Percentiles rank a stretch among this genome's conserved stretches.
phyloP scores from a whole-genome alignment of 2,113 vertebrate species.

The Corythoichthys intestinalis region DNA sequence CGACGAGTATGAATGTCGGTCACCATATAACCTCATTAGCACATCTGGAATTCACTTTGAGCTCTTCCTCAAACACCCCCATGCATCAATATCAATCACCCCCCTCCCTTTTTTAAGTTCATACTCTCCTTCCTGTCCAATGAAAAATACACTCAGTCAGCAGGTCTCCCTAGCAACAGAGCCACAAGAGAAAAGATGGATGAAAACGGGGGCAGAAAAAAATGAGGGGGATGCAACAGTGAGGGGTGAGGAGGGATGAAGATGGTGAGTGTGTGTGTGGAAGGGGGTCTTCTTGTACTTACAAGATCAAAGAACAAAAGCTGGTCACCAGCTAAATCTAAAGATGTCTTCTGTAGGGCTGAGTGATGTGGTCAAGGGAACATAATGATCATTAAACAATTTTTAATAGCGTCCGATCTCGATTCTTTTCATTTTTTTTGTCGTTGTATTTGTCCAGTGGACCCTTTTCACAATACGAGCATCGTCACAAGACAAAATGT shows the following conservation, averaged over 20 bases:
- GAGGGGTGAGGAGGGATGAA: constrained; percentile 19
- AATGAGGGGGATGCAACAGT: constrained; percentile 5
- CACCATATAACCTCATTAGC: constrained; percentile 28
- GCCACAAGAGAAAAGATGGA: constrained; percentile 40
- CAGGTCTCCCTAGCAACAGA: constrained; percentile 74
- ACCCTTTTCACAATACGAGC: too few relatives aligned
- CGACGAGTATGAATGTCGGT: neutral
- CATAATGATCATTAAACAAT: too few relatives aligned
- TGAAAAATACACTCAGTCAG: constrained; percentile 48
- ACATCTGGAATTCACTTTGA: constrained; percentile 47
- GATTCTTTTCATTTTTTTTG: too few relatives aligned
- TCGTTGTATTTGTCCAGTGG: too few relatives aligned
- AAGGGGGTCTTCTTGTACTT: neutral
- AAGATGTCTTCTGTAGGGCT: neutral
- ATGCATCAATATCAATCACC: constrained; percentile 1
- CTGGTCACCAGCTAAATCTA: neutral
- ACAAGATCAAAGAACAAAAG: neutral
- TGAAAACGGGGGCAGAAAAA: constrained; percentile 22
- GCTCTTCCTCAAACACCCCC: constrained; percentile 1
- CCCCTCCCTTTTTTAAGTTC: constrained; percentile 12
- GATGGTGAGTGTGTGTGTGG: constrained; percentile 32
- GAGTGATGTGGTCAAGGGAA: too few relatives aligned
- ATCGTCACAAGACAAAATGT: too few relatives aligned
- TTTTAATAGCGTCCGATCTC: too few relatives aligned
- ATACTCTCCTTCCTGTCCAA: constrained; percentile 52